These are phyloP conservation scores for Yponomeuta evonymella DNA, from an alignment of 2,888 invertebrate species.

Conservation along the genomic window DNA sequence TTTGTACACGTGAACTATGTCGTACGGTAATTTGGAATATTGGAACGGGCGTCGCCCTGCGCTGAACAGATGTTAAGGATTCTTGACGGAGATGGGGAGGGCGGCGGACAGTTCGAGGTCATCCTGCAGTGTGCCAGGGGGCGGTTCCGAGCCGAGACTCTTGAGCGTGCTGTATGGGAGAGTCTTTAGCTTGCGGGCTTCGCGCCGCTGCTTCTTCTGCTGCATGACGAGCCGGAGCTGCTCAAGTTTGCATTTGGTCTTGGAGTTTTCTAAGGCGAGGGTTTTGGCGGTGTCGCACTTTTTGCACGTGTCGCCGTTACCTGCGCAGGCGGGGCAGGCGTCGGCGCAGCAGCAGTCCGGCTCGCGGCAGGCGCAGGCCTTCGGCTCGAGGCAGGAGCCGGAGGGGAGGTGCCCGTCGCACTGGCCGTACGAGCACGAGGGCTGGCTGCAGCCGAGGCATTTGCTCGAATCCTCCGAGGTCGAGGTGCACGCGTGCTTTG, in stretches of 20 bases:
- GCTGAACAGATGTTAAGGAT: background rate
- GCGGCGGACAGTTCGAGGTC: constrained; percentile 63
- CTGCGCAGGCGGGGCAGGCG: constrained; percentile 38
- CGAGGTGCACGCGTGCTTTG: constrained; percentile 48
- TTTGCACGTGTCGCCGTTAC: constrained; percentile 56
- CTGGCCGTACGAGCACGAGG: constrained; percentile 52
- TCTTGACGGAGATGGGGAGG: constrained; percentile 14
- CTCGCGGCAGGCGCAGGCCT: constrained; percentile 37
- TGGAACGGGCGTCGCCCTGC: constrained; percentile 9
- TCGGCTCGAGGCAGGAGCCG: constrained; percentile 29
- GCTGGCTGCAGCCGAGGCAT: constrained; percentile 46
- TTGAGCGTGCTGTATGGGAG: constrained; percentile 81
- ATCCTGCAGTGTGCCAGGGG: constrained; percentile 90
- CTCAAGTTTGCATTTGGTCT: constrained; percentile 90
- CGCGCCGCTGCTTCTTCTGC: constrained; percentile 88
- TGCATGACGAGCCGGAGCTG: constrained; percentile 93
- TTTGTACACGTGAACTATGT: constrained; percentile 25
- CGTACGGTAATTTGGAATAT: constrained; percentile 59
- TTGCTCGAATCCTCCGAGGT: constrained; percentile 39
- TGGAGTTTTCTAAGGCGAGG: constrained; percentile 82
- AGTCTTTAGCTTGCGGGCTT: constrained; percentile 83
- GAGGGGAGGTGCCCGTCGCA: constrained; percentile 50
- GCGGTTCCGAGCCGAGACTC: constrained; percentile 91
- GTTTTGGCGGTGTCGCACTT: constrained; percentile 63
- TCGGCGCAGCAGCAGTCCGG: constrained; percentile 36